Evolutionary conservation across 2,888 invertebrate genomes (phyloP).

Genomic region (Agriopis aurantiaria): DNA sequence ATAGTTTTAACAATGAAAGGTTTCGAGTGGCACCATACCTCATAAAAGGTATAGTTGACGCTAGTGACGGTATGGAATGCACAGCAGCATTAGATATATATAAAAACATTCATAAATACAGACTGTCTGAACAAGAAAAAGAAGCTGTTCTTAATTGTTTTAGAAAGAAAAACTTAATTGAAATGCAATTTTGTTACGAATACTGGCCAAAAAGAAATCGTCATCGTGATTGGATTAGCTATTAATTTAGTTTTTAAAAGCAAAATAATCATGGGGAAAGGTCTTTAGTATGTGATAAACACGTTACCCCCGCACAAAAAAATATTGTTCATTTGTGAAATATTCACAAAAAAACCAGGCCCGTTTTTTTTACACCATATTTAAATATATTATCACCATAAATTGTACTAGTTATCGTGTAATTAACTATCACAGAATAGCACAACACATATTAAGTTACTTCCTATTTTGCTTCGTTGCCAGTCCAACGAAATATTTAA

Average conservation of each 20-base stretch:
- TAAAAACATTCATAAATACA: neutral
- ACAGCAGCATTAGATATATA: neutral
- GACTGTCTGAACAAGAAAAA: neutral
- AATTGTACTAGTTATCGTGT: no score
- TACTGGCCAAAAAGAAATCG: neutral
- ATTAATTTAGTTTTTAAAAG: neutral
- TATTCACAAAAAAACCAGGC: no score
- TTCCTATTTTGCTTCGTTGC: no score
- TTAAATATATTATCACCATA: no score
- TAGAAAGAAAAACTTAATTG: neutral
- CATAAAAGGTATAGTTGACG: neutral
- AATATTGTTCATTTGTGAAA: no score
- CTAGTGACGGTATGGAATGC: conserved; percentile 2
- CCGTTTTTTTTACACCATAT: no score
- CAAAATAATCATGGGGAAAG: no score
- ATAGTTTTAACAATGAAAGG: neutral
- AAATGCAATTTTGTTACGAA: conserved; percentile 4
- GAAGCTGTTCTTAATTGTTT: neutral
- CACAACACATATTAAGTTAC: no score
- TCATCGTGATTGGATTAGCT: neutral
- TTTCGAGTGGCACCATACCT: conserved; percentile 3
- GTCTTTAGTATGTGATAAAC: no score
- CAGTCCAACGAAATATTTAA: no score
- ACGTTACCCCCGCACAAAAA: no score
- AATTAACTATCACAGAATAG: no score